Conservation (phyloP, 2,113 vertebrate genomes). For the Vombatus ursinus region DNA sequence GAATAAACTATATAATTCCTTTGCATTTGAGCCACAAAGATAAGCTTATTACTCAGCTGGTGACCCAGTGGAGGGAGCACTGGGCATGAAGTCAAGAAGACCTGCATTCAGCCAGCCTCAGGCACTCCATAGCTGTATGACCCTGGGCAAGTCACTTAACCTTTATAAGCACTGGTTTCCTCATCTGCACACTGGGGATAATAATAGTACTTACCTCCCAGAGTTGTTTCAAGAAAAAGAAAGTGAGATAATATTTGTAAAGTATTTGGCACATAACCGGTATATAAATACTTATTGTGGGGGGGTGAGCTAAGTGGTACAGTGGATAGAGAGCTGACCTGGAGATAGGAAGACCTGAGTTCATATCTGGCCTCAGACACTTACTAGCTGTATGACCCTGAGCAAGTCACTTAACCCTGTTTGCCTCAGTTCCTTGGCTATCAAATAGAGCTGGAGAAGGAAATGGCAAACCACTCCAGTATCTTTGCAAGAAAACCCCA, state of each 20-base stretch:
- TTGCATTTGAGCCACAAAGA: neutral
- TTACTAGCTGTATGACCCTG: neutral
- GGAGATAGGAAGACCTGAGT: neutral
- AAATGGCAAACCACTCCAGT: neutral
- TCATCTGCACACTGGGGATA: neutral
- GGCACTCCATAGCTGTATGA: neutral
- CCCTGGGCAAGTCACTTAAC: neutral
- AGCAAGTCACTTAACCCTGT: neutral
- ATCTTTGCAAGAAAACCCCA: neutral
- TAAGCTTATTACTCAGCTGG: neutral
- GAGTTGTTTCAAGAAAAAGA: neutral
- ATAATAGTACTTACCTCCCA: neutral
- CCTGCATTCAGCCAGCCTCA: neutral
- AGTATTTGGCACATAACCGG: neutral
- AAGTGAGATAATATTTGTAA: neutral
- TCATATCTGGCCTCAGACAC: neutral
- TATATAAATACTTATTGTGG: neutral
- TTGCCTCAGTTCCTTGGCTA: neutral
- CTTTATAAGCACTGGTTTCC: neutral
- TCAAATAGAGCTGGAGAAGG: neutral
- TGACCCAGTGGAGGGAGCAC: neutral
- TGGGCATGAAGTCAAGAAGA: neutral
- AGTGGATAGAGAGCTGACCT: neutral
- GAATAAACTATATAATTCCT: neutral
- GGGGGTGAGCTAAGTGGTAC: neutral